These are phyloP conservation scores for Camponotus pennsylvanicus DNA, from an alignment of 1,140 invertebrate species.

Conservation along the genomic window DNA sequence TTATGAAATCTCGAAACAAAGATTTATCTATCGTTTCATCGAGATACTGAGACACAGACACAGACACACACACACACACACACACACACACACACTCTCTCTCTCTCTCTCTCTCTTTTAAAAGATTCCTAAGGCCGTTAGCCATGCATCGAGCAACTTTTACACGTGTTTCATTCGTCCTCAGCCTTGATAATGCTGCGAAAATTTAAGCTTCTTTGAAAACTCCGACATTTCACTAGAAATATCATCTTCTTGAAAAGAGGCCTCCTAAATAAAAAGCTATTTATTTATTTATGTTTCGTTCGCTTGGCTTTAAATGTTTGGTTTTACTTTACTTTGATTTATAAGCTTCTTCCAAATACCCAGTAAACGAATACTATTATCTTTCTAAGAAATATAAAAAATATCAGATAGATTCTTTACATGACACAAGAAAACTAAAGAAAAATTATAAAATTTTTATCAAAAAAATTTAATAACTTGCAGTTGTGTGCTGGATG, in stretches of 20 bases:
- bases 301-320: not conserved
- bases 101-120: no score
- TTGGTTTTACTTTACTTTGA: not conserved
- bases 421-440: no score
- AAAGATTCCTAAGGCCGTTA: constrained; percentile 70
- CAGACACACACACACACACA: no score
- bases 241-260: not conserved
- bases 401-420: not conserved
- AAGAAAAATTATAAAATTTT: no score
- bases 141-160: constrained; percentile 60
- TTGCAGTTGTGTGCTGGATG: not conserved
- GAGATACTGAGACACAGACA: no score
- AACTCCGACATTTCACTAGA: not conserved
- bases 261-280: not conserved
- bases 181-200: constrained; percentile 16
- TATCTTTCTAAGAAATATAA: constrained; percentile 3
- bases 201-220: not conserved
- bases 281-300: constrained; percentile 10
- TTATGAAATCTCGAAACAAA: constrained; percentile 62
- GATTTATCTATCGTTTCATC: constrained; percentile 58
- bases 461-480: not conserved
- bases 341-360: not conserved
- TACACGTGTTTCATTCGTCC: constrained; percentile 70
- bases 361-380: not conserved
- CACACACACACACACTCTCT: no score